Percentiles rank a stretch among this genome's conserved stretches.
Evolutionary conservation across 92 coral and sea anemone genomes (phyloP).

Genomic region (Siderastrea siderea): DNA sequence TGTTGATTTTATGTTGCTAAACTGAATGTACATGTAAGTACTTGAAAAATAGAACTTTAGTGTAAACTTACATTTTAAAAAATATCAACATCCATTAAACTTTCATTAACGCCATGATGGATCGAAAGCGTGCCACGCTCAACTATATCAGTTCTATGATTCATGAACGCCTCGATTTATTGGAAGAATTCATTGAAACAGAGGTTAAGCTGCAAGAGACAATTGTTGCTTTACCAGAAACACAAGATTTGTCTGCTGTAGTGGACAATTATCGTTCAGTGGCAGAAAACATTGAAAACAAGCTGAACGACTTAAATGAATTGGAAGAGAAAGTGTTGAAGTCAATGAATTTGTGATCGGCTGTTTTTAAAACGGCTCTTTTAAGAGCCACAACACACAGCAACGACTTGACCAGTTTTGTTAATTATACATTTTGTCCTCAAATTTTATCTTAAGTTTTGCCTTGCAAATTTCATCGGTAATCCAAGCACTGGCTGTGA

Average conservation of each 20-base stretch:
- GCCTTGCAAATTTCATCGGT: neutral
- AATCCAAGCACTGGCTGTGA: neutral
- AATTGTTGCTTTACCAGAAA: neutral
- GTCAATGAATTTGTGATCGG: neutral
- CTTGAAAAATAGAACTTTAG: too few relatives aligned
- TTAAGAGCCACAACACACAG: conserved; percentile 23
- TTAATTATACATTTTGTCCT: neutral
- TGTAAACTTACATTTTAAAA: too few relatives aligned
- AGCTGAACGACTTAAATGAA: conserved; percentile 5
- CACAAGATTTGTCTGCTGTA: neutral
- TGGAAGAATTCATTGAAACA: too few relatives aligned
- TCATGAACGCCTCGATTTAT: too few relatives aligned
- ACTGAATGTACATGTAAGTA: too few relatives aligned
- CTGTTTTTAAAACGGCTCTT: conserved; percentile 11
- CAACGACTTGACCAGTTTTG: neutral
- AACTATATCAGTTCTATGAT: too few relatives aligned
- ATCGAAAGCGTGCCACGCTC: too few relatives aligned
- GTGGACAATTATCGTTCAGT: neutral
- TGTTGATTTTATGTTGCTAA: too few relatives aligned
- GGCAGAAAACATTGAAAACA: neutral
- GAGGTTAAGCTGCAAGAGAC: neutral
- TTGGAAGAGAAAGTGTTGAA: conserved; percentile 2
- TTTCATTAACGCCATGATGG: too few relatives aligned
- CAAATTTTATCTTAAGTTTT: neutral
- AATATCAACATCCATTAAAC: too few relatives aligned